These are phyloP conservation scores for Halichondria panicea DNA, from an alignment of 37 sponge, comb jelly and placozoan species.

Conservation along the genomic window DNA sequence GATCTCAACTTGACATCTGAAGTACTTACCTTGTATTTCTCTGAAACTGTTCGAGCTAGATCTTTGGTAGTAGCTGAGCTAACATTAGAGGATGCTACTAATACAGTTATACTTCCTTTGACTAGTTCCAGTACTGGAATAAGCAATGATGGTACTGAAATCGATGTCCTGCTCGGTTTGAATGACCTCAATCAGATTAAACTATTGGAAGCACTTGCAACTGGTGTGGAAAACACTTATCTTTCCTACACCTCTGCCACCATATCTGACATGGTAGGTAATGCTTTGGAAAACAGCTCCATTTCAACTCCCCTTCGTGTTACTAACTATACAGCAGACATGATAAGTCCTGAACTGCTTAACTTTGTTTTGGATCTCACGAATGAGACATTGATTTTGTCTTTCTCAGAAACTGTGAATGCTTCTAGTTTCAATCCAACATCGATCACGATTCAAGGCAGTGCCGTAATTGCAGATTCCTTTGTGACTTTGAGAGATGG, in stretches of 20 bases:
- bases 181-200: slow-evolving; percentile 85
- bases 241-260: slow-evolving; percentile 56
- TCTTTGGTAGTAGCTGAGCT: slow-evolving; percentile 67
- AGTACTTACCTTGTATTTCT: slow-evolving; percentile 69
- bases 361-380: slow-evolving; percentile 64
- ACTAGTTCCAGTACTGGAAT: slow-evolving; percentile 21
- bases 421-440: slow-evolving; percentile 46
- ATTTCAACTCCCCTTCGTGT: slow-evolving; percentile 30
- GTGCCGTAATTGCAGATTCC: not conserved
- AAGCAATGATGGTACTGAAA: slow-evolving; percentile 48
- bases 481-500: slow-evolving; percentile 51
- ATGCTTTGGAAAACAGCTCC: slow-evolving; percentile 27
- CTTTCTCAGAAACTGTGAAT: slow-evolving; percentile 82
- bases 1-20: slow-evolving; percentile 72
- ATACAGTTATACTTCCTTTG: slow-evolving; percentile 36
- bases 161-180: slow-evolving; percentile 44
- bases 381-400: slow-evolving; percentile 63
- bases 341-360: slow-evolving; percentile 40
- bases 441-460: slow-evolving; percentile 61
- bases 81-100: slow-evolving; percentile 59
- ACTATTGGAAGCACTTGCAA: slow-evolving; percentile 54
- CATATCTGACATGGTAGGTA: slow-evolving; percentile 70
- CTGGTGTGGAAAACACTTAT: slow-evolving; percentile 59
- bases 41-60: slow-evolving; percentile 66
- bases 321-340: slow-evolving; percentile 71